phyloP scores from a whole-genome alignment of 2,113 vertebrate species.

The Stigmatopora nigra region DNA sequence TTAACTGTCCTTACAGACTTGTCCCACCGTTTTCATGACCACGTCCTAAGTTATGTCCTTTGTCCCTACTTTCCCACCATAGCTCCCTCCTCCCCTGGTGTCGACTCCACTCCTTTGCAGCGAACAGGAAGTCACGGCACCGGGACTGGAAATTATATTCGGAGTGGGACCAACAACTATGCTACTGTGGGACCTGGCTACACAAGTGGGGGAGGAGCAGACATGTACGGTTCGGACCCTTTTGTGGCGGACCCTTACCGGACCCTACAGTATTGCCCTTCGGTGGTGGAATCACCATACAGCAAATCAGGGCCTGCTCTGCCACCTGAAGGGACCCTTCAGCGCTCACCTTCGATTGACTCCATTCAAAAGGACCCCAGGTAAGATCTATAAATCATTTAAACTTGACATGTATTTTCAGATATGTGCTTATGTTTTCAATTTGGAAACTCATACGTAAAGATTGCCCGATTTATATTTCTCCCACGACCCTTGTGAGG shows the following conservation, averaged over 20 bases:
- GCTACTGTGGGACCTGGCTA: constrained; percentile 81
- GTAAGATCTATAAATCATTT: constrained; percentile 48
- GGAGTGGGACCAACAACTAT: constrained; percentile 62
- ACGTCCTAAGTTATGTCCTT: constrained; percentile 96
- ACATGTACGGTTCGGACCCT: constrained; percentile 69
- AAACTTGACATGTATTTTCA: not conserved
- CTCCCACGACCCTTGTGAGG: not conserved
- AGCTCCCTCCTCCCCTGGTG: constrained; percentile 99
- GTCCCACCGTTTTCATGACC: constrained; percentile 86
- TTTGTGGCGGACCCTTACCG: constrained; percentile 93
- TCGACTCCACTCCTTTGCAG: constrained; percentile 99
- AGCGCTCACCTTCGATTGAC: constrained; percentile 95
- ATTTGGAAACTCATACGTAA: not conserved
- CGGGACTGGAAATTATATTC: constrained; percentile 77
- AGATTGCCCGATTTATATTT: not conserved
- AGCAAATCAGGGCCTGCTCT: constrained; percentile 98
- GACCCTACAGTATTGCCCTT: constrained; percentile 97
- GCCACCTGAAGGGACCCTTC: constrained; percentile 92
- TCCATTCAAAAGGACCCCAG: constrained; percentile 99
- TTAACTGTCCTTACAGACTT: constrained; percentile 75
- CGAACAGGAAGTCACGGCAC: constrained; percentile 88
- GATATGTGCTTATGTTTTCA: not conserved
- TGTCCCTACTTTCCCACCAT: constrained; percentile 96
- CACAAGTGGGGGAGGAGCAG: constrained; percentile 66
- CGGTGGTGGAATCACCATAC: constrained; percentile 95